These are phyloP conservation scores for Drosophila imparisetae DNA, from an alignment of 2,888 invertebrate genomes.

Conservation along the genomic window DNA sequence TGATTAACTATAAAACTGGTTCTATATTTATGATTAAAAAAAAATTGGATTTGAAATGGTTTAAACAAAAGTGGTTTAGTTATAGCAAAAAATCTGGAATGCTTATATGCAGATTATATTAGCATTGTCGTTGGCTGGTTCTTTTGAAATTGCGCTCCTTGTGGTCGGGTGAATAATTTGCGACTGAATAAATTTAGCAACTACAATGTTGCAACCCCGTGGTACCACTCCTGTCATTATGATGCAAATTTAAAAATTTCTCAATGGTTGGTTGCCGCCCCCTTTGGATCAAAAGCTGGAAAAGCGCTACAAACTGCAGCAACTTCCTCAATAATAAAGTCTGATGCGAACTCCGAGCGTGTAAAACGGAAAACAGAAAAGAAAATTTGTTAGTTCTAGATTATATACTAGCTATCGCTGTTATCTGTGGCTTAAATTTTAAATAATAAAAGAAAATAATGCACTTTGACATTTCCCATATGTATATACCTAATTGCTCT, in stretches of 20 bases:
- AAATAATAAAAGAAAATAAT: no score
- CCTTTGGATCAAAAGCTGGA: constrained; percentile 16
- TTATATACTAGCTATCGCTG: not conserved
- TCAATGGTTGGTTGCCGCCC: constrained; percentile 37
- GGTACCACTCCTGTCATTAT: constrained; percentile 46
- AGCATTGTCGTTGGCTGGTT: not conserved
- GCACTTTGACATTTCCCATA: not conserved
- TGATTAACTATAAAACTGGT: not conserved
- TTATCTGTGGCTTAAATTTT: not conserved
- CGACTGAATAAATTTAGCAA: constrained; percentile 24
- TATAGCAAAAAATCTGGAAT: not conserved
- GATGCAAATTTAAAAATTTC: constrained; percentile 59
- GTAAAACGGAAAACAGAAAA: not conserved
- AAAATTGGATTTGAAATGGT: not conserved
- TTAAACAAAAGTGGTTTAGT: not conserved
- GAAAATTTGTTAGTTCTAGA: not conserved
- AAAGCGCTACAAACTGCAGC: constrained; percentile 9
- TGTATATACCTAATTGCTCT: no score
- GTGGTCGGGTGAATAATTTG: not conserved
- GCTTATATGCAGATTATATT: not conserved
- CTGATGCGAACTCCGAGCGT: not conserved
- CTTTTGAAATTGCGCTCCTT: not conserved
- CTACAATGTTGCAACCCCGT: constrained; percentile 16
- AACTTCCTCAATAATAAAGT: constrained; percentile 16
- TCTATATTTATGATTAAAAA: not conserved